Evolutionary conservation across 2,113 vertebrate species (phyloP).

Genomic region (Isichthys henryi): DNA sequence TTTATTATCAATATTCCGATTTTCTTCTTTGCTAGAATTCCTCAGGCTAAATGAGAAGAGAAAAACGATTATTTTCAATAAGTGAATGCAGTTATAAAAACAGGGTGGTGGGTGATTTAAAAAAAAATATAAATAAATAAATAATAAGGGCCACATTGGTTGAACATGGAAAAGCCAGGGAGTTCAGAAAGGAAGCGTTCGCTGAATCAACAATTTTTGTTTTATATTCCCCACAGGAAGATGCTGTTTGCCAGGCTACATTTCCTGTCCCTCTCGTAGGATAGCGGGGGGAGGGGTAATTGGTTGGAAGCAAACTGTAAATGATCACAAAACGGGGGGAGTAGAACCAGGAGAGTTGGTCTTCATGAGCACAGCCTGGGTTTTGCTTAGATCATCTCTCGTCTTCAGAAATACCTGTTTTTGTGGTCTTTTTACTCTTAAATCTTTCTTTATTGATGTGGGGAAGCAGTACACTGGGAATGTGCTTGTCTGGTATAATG

Average conservation of each 20-base stretch:
- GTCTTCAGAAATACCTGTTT: neutral
- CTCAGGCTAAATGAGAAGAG: neutral
- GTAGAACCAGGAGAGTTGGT: neutral
- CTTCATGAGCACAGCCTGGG: slow-evolving; percentile 3
- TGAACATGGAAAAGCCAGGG: slow-evolving; percentile 7
- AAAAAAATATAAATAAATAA: no score
- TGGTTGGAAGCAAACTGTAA: slow-evolving; percentile 25
- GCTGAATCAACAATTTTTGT: slow-evolving; percentile 42
- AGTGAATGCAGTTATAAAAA: neutral
- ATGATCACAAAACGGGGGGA: slow-evolving; percentile 22
- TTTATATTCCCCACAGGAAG: slow-evolving; percentile 36
- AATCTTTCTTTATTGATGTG: neutral
- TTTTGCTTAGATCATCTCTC: neutral
- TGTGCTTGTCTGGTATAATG: slow-evolving; percentile 1
- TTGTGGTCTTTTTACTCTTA: neutral
- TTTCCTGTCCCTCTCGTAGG: slow-evolving; percentile 30
- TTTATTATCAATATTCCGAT: neutral
- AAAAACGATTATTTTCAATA: neutral
- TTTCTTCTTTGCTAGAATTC: slow-evolving; percentile 3
- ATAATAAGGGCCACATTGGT: neutral
- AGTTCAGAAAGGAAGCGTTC: slow-evolving; percentile 13
- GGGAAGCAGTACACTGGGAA: neutral
- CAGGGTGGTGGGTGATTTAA: neutral
- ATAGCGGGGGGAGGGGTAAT: slow-evolving; percentile 3
- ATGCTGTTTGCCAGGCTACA: slow-evolving; percentile 19